Evolutionary conservation across 2,797 vertebrate genomes (phyloP), one percentile per base, ranked within the genome.

Genomic region (Acanthiza pusilla): DNA sequence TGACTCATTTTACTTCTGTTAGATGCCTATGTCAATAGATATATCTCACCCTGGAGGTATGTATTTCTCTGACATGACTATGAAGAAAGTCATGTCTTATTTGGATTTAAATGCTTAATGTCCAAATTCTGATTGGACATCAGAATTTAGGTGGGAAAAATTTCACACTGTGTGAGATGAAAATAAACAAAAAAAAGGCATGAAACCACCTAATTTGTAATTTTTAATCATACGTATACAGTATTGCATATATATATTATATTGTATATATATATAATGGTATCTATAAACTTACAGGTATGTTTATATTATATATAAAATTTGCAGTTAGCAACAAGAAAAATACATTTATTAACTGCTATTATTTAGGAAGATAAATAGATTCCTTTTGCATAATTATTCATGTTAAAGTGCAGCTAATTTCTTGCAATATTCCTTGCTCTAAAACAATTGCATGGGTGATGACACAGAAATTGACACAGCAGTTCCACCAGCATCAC

Each of bases 161-260:
- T 85, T 75, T 82, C 21, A 57, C 2, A 42, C 21, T 12, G 2
- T 81, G 23, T 53, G 55, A 79, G 23, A 40, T 26, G 3, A 72
- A 87, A 78, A 65, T 4, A 29, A 27, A 54, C 5, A 22, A 61
- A 42, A 43, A 43, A 48, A 30, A 22, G 1, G 17, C 1, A 29
- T 7, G 3, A 67, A 89, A 40, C 2, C 2, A 60, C 7, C 1
- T 55, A 34, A 51, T 75, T 42, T 48, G 1, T 45, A 0, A 38
- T 45, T 88, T 75, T n/a, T 43, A 58, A 36, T 67, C 3, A 32
- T 26, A 65, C 6, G 6, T 32, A 17, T 11, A 11, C 48, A n/a
- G 13, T 18, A 55, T n/a, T 25, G 15, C 11, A 16, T 25, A 7
- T 23, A 23, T 27, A 8, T 32, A 12, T 40, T n/a, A 36, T 19